Conservation (phyloP, 2,888 invertebrate species). For the Pardosa pseudoannulata region DNA sequence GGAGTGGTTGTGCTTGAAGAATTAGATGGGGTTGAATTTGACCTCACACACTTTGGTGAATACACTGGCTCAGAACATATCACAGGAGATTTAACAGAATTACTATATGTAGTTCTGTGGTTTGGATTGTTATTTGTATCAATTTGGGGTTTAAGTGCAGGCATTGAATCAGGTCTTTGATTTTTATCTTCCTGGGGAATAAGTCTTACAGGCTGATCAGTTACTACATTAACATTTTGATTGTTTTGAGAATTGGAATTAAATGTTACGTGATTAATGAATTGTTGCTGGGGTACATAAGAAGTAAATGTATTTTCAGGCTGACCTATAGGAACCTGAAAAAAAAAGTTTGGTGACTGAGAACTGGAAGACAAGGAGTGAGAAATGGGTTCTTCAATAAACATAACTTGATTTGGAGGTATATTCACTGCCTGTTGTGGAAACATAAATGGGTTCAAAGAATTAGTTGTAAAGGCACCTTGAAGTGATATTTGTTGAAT, state of each 20-base stretch:
- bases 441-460: conserved; percentile 44
- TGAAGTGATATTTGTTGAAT: conserved; percentile 68
- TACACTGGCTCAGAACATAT: neutral
- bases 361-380: conserved; percentile 24
- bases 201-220: neutral
- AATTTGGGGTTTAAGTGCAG: neutral
- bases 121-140: neutral
- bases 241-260: neutral
- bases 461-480: conserved; percentile 28
- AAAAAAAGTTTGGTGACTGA: conserved; percentile 37
- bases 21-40: neutral
- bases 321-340: conserved; percentile 63
- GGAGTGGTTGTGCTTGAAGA: conserved; percentile 8
- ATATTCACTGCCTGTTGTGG: conserved; percentile 51
- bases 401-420: conserved; percentile 56
- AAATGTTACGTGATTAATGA: conserved; percentile 27
- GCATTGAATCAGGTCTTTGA: neutral
- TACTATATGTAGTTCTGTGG: neutral
- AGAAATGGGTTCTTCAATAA: conserved; percentile 42
- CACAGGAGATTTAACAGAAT: neutral
- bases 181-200: neutral
- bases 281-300: conserved; percentile 44
- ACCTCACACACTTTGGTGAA: neutral
- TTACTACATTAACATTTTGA: neutral
- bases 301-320: conserved; percentile 39